Evolutionary conservation across 2,888 invertebrate genomes (phyloP).

Genomic region (Noctua pronuba): DNA sequence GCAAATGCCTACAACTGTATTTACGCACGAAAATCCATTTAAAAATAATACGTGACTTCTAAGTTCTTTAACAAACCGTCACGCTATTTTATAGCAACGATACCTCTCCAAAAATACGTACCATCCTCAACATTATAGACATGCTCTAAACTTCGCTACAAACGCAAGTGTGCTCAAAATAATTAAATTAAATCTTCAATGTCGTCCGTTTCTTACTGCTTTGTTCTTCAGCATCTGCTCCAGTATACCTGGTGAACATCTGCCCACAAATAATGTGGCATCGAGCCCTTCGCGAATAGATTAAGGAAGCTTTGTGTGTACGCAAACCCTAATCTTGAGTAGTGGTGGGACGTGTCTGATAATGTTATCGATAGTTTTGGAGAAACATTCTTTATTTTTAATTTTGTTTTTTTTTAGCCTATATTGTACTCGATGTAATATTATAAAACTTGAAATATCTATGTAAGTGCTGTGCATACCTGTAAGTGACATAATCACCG

Average conservation of each 20-base stretch:
- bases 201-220: constrained; percentile 66
- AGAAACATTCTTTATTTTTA: too few species aligned
- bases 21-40: constrained; percentile 15
- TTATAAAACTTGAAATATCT: too few species aligned
- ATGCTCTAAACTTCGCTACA: constrained; percentile 37
- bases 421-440: too few species aligned
- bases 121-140: neutral
- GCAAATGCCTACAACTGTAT: neutral
- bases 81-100: constrained; percentile 8
- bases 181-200: constrained; percentile 85
- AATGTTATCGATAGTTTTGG: constrained; percentile 35
- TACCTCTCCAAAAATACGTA: constrained; percentile 14
- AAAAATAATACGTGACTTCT: constrained; percentile 16
- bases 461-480: too few species aligned
- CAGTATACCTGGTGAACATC: constrained; percentile 87
- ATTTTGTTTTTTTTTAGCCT: too few species aligned
- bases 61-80: constrained; percentile 2
- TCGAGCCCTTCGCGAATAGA: constrained; percentile 84
- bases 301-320: constrained; percentile 81
- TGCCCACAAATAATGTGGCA: constrained; percentile 76
- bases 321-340: constrained; percentile 81
- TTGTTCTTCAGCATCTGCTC: constrained; percentile 86
- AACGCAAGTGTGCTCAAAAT: constrained; percentile 68
- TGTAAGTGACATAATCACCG: too few species aligned
- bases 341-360: constrained; percentile 68